Percentiles rank a stretch among this genome's conserved stretches.
Evolutionary conservation across 2,888 invertebrate genomes (phyloP).

Genomic region (Agrochola lychnidis): DNA sequence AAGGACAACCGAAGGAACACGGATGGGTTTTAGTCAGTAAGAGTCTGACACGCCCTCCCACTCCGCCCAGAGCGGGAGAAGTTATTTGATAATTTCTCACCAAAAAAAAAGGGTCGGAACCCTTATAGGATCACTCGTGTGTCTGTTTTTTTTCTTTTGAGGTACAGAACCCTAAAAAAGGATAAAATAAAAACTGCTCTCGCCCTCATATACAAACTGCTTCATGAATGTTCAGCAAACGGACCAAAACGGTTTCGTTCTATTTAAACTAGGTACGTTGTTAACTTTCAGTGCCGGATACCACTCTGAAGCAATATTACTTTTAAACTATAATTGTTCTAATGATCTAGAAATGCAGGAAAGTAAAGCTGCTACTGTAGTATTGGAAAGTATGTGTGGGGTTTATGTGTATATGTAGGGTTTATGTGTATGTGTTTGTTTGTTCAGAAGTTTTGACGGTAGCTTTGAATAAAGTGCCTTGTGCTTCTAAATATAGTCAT

Average conservation of each 20-base stretch:
- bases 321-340: conserved; percentile 52
- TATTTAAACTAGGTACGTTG: conserved; percentile 26
- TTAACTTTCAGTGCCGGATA: conserved; percentile 37
- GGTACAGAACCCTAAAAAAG: too few relatives aligned
- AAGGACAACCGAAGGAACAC: too few relatives aligned
- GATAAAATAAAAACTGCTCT: neutral
- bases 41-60: too few relatives aligned
- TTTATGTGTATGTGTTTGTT: neutral
- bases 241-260: neutral
- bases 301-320: conserved; percentile 47
- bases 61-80: too few relatives aligned
- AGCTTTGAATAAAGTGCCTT: conserved; percentile 2
- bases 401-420: neutral
- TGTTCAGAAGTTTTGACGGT: neutral
- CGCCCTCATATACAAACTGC: neutral
- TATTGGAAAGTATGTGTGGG: conserved; percentile 3
- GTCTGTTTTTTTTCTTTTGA: too few relatives aligned
- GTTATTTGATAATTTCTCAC: too few relatives aligned
- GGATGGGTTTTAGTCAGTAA: too few relatives aligned
- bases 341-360: conserved; percentile 46
- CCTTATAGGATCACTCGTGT: too few relatives aligned
- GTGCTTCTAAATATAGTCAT: neutral
- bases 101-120: too few relatives aligned
- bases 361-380: too few relatives aligned
- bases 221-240: conserved; percentile 21